These are phyloP conservation scores for Alligator sinensis DNA, from an alignment of 2,113 vertebrate genomes.

Conservation along the genomic window DNA sequence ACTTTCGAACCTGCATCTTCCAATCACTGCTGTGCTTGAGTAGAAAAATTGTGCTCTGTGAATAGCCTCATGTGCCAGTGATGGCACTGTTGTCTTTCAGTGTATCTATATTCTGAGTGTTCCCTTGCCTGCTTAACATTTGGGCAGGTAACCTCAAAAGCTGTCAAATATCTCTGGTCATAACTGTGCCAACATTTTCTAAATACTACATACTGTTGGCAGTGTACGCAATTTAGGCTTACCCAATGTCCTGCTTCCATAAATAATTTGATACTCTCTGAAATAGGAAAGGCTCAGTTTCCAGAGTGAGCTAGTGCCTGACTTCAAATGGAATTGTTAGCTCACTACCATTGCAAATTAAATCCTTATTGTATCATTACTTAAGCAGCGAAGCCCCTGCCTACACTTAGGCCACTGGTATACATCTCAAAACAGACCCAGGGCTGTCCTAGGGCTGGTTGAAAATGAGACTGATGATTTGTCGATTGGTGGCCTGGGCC, in stretches of 20 bases:
- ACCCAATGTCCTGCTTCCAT: neutral
- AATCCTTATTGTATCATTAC: neutral
- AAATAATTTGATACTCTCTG: conserved; percentile 29
- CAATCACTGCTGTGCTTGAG: neutral
- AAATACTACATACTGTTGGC: neutral
- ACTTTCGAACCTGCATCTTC: conserved; percentile 13
- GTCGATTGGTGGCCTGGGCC: too few relatives aligned
- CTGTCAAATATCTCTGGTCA: neutral
- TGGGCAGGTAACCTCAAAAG: neutral
- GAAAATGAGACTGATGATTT: too few relatives aligned
- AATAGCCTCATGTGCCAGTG: neutral
- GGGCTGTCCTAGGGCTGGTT: too few relatives aligned
- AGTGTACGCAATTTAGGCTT: neutral
- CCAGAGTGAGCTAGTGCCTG: neutral
- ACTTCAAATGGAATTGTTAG: neutral
- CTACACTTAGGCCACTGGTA: too few relatives aligned
- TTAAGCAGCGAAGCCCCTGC: neutral
- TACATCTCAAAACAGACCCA: too few relatives aligned
- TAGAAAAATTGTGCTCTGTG: neutral
- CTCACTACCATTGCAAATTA: neutral
- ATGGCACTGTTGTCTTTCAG: neutral
- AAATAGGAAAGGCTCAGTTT: neutral
- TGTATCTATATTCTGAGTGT: neutral
- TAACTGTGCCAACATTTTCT: fast-evolving
- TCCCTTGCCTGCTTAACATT: fast-evolving